Base-by-base conservation (phyloP, 2,888 invertebrate species). In the Meandrusa payeni region DNA sequence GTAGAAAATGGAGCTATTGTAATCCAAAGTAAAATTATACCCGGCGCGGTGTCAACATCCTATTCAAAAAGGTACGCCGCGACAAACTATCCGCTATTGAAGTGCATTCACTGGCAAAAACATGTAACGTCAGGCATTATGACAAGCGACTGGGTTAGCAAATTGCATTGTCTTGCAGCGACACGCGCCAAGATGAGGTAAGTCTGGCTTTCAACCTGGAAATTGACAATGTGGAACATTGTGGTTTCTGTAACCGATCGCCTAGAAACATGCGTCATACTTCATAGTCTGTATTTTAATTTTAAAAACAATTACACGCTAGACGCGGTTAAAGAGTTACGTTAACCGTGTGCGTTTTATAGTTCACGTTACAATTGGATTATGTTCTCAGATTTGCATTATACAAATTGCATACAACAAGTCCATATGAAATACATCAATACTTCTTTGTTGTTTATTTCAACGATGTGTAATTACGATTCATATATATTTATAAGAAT, bases 71-170 rank as follows among this genome's bases (percentile, higher is more conserved):
- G 33, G 17, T 28, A 51, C 29, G 48, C 44, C 49, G 36, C 47
- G 51, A 48, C 47, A 46, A 37, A 56, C 51, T 50, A 48, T 48
- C 41, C 48, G 42, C 51, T 43, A 55, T 64, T 62, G 53, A 57
- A 54, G 54, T 55, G 46, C 59, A 61, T 54, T 60, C 58, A 58
- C 55, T 49, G 53, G 59, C 57, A 58, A 64, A 61, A 60, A 61
- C 62, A 57, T 57, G 62, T 56, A 58, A 63, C 52, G 49, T 53
- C 57, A 56, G 52, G 50, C 39, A 12, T 36, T 39, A 23, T 38
- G n/a, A 32, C 33, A 20, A 28, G 29, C 22, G 19, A 9, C 46
- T 40, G 33, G 41, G 41, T 40, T 41, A 48, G 37, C 48, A 46
- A 48, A 51, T 37, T 45, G 36, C 39, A 49, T 53, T 53, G 48